A percentile compares a stretch with the other conserved stretches of the same genome.
phyloP scores from a whole-genome alignment of 53 echinoderm and acorn worm genomes.

The Paracentrotus lividus region DNA sequence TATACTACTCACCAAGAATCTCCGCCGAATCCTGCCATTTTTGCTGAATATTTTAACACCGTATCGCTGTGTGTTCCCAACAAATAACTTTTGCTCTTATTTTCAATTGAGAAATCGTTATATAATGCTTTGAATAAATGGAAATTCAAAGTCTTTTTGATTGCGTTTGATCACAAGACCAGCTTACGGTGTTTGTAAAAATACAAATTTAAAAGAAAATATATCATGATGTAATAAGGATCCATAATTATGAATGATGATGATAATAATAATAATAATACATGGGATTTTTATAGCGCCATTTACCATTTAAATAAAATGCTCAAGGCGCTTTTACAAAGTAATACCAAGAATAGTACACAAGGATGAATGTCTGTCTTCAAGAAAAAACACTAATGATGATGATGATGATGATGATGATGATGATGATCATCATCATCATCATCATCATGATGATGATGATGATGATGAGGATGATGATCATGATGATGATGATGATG shows the following conservation, averaged over 20 bases:
- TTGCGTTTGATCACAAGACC: slow-evolving; percentile 7
- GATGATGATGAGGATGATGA: not conserved
- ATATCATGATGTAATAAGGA: not conserved
- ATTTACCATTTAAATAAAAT: no score
- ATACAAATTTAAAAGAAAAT: not conserved
- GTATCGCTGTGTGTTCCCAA: not conserved
- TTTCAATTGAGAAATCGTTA: not conserved
- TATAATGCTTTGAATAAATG: not conserved
- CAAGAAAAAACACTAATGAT: not conserved
- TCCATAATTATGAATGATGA: not conserved
- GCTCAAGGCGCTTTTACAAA: no score
- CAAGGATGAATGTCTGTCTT: no score
- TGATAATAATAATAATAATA: no score
- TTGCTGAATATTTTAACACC: no score
- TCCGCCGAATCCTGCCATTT: slow-evolving; percentile 44
- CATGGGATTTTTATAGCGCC: no score
- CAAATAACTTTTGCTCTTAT: not conserved
- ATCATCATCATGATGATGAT: not conserved
- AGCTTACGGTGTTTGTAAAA: not conserved
- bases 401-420: not conserved
- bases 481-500: not conserved
- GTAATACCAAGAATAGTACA: no score
- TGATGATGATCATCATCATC: not conserved
- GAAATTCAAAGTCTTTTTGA: not conserved
- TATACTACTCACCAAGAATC: slow-evolving; percentile 10